These are phyloP conservation scores for Sciurus vulgaris DNA, from an alignment of 2,797 vertebrate genomes.

Conservation along the genomic window DNA sequence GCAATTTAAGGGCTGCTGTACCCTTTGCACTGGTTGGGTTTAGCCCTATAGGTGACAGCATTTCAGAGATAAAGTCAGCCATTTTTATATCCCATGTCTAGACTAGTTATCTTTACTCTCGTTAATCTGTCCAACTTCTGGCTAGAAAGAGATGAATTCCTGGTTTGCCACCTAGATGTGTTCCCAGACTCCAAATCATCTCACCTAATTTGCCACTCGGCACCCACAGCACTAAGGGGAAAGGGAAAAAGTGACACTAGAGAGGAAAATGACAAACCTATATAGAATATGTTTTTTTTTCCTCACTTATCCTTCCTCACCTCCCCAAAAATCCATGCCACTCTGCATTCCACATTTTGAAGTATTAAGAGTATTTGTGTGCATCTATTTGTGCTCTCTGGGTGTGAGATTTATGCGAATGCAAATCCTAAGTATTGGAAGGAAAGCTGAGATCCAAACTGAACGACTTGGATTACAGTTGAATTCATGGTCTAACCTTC, in stretches of 20 bases:
- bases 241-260: not conserved
- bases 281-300: not conserved
- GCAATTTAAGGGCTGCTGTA: not conserved
- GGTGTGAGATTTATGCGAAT: not conserved
- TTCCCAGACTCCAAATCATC: constrained; percentile 40
- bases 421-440: not conserved
- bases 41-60: constrained; percentile 54
- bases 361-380: not conserved
- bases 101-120: constrained; percentile 43
- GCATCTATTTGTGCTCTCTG: not conserved
- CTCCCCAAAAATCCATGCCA: not conserved
- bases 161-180: constrained; percentile 37
- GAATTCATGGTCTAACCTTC: constrained; percentile 57
- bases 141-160: constrained; percentile 64
- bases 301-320: not conserved
- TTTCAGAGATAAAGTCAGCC: constrained; percentile 66
- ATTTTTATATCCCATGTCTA: constrained; percentile 57
- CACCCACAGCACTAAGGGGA: not conserved
- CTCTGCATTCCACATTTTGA: not conserved
- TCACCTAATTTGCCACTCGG: not conserved
- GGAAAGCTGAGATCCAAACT: not conserved
- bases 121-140: constrained; percentile 63
- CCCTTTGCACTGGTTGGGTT: constrained; percentile 39
- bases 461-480: not conserved
- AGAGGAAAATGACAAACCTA: not conserved